Conservation (phyloP, 2,113 vertebrate genomes). For the Amblyornis subalaris region DNA sequence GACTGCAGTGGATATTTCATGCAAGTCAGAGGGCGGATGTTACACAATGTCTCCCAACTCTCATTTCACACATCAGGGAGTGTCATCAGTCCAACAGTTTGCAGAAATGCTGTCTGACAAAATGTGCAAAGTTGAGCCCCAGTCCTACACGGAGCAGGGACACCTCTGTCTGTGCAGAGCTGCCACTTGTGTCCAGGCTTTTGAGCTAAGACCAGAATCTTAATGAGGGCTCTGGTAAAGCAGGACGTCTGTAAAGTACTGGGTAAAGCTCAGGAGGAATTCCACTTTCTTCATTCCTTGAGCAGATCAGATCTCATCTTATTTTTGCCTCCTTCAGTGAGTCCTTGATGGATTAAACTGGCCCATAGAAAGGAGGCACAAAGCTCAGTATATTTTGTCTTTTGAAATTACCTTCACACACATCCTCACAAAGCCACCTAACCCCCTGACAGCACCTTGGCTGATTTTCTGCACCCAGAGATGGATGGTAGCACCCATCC, state of each 20-base stretch:
- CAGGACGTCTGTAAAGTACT: not conserved
- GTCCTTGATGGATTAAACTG: not conserved
- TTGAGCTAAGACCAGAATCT: not conserved
- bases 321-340: not conserved
- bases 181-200: fast-evolving
- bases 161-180: not conserved
- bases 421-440: not conserved
- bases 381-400: not conserved
- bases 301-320: not conserved
- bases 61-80: not conserved
- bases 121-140: not conserved
- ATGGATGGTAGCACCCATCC: not conserved
- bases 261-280: not conserved
- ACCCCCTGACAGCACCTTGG: not conserved
- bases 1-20: not conserved
- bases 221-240: not conserved
- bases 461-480: not conserved
- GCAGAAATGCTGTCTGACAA: not conserved
- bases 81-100: not conserved
- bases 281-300: not conserved
- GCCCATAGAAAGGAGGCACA: not conserved
- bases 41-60: not conserved
- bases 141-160: not conserved
- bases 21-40: not conserved
- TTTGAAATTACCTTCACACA: not conserved